phyloP scores from a whole-genome alignment of 2,888 invertebrate genomes.

The Thelaira solivaga region DNA sequence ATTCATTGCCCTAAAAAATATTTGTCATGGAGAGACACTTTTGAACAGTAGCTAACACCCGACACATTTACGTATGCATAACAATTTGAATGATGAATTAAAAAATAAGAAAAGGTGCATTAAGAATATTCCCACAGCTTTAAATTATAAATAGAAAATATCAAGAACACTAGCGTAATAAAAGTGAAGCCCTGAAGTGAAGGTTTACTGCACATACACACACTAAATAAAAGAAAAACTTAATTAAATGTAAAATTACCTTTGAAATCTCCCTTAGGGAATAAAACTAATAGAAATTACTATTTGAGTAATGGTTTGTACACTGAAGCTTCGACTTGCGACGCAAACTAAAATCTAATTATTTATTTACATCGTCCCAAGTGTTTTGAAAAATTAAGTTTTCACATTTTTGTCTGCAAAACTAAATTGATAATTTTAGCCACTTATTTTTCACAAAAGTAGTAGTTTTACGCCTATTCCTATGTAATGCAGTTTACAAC shows the following conservation, averaged over 20 bases:
- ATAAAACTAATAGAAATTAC: neutral
- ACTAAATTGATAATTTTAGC: too few species aligned
- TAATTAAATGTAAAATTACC: conserved; percentile 58
- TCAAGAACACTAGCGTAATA: neutral
- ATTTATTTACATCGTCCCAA: too few species aligned
- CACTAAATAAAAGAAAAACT: conserved; percentile 52
- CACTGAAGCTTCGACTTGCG: too few species aligned
- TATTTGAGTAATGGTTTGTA: too few species aligned
- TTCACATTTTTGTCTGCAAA: too few species aligned
- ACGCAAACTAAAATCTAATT: too few species aligned
- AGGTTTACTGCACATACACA: neutral
- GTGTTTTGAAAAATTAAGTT: too few species aligned
- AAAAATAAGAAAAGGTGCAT: conserved; percentile 28
- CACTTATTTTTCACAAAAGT: too few species aligned
- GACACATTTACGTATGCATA: neutral
- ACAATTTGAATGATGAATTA: conserved; percentile 14
- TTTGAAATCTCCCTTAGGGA: conserved; percentile 50
- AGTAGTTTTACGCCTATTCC: too few species aligned
- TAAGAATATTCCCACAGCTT: conserved; percentile 52
- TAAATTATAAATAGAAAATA: conserved; percentile 5
- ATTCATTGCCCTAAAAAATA: conserved; percentile 16
- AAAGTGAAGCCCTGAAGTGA: neutral
- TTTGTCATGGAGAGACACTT: conserved; percentile 27
- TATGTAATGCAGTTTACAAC: too few species aligned
- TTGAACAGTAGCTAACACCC: neutral